These are phyloP conservation scores for Nautilus pompilius DNA, from an alignment of 1,140 invertebrate species.

Conservation along the genomic window DNA sequence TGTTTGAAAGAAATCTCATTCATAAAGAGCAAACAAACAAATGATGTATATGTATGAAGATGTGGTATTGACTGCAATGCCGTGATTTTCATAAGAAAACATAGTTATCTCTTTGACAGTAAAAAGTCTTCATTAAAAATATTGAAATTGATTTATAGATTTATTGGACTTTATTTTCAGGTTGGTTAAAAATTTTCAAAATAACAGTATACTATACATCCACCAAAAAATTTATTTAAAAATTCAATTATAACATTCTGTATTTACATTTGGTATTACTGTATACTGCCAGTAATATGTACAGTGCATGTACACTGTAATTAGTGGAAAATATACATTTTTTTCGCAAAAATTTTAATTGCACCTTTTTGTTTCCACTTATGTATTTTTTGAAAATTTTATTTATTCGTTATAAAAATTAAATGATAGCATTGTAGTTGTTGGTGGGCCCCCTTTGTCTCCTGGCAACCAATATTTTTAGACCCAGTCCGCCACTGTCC, in stretches of 20 bases:
- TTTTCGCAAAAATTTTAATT: background rate
- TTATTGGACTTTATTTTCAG: background rate
- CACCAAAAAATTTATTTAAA: background rate
- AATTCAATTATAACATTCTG: background rate
- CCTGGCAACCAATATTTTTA: too few species aligned
- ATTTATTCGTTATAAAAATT: too few species aligned
- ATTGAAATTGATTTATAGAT: background rate
- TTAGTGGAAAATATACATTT: background rate
- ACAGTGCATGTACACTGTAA: background rate
- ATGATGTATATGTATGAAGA: background rate
- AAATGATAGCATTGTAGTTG: too few species aligned
- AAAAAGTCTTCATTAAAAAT: background rate
- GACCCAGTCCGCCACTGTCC: too few species aligned
- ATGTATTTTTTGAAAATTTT: too few species aligned
- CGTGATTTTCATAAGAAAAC: background rate
- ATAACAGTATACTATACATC: background rate
- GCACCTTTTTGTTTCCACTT: background rate
- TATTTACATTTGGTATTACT: background rate
- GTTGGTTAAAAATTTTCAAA: background rate
- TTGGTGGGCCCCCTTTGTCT: too few species aligned
- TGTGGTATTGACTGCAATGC: background rate
- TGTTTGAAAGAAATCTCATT: background rate
- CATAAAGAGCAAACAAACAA: background rate
- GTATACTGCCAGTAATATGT: background rate
- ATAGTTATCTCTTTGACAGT: background rate